phyloP scores from a whole-genome alignment of 2,888 invertebrate genomes.

The Dromius quadrimaculatus region DNA sequence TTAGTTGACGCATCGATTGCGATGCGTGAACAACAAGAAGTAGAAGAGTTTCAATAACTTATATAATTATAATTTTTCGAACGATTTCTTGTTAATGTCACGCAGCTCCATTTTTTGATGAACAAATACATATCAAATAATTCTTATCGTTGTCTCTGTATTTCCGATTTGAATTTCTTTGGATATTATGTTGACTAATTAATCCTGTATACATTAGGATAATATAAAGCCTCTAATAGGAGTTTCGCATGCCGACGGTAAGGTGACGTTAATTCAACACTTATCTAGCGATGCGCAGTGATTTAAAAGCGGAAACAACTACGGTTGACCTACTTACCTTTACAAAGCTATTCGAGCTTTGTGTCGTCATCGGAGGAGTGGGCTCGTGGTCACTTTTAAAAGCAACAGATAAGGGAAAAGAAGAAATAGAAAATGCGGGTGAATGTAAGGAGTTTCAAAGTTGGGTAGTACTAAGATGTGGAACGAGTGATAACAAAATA shows the following conservation, averaged over 20 bases:
- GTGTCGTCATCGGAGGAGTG: neutral
- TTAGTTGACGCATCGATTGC: no score
- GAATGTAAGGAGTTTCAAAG: neutral
- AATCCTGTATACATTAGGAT: constrained; percentile 34
- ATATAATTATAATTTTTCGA: no score
- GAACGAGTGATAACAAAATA: no score
- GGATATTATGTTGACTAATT: no score
- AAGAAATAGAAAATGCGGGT: neutral
- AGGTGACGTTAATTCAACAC: constrained; percentile 28
- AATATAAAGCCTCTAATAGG: constrained; percentile 24
- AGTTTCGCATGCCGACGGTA: constrained; percentile 36
- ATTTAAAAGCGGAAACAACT: constrained; percentile 31
- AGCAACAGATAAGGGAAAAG: neutral
- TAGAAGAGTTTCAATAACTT: no score
- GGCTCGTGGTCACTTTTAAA: neutral
- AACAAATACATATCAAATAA: no score
- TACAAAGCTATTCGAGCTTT: neutral
- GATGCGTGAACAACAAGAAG: no score
- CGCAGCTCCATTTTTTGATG: no score
- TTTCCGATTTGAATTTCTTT: no score
- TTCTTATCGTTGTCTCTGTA: no score
- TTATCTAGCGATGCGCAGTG: constrained; percentile 34
- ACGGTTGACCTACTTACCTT: constrained; percentile 19
- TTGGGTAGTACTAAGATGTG: no score
- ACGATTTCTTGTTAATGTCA: no score